Evolutionary conservation across 2,888 invertebrate genomes (phyloP).

Genomic region (Adela reaumurella): DNA sequence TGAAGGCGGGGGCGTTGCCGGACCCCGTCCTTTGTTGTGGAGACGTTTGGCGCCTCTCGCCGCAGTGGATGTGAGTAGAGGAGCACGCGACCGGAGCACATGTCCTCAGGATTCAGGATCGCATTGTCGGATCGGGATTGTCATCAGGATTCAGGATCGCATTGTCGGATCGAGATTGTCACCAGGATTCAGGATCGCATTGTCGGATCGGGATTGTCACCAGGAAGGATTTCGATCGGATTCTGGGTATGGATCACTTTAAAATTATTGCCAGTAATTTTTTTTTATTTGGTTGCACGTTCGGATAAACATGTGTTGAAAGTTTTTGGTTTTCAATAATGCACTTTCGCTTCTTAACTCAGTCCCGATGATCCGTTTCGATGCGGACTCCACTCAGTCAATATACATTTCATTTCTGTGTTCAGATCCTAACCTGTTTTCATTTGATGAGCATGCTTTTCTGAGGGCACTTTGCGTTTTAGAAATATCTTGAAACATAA

Average conservation of each 20-base stretch:
- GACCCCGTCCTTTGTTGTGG: no score
- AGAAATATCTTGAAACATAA: no score
- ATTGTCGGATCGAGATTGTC: neutral
- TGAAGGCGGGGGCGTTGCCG: no score
- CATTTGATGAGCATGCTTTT: neutral
- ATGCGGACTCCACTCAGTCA: neutral
- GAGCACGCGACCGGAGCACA: neutral
- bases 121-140: no score
- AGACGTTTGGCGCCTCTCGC: slow-evolving; percentile 1
- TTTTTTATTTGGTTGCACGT: slow-evolving; percentile 48
- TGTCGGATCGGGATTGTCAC: neutral
- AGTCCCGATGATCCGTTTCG: neutral
- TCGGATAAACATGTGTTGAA: slow-evolving; percentile 16
- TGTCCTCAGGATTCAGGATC: no score
- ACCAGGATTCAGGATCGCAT: neutral
- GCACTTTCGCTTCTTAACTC: neutral
- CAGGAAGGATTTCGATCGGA: slow-evolving; percentile 15
- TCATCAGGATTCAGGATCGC: neutral
- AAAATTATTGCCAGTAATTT: slow-evolving; percentile 44
- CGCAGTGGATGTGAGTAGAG: slow-evolving; percentile 1
- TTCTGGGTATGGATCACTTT: slow-evolving; percentile 48
- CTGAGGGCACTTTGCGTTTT: no score
- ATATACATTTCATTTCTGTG: neutral
- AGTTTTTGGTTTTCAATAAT: neutral
- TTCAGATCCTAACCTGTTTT: neutral